Evolutionary conservation across 2,113 vertebrate species (phyloP), one percentile per base, ranked within the genome.

Genomic region (Paramisgurnus dabryanus): DNA sequence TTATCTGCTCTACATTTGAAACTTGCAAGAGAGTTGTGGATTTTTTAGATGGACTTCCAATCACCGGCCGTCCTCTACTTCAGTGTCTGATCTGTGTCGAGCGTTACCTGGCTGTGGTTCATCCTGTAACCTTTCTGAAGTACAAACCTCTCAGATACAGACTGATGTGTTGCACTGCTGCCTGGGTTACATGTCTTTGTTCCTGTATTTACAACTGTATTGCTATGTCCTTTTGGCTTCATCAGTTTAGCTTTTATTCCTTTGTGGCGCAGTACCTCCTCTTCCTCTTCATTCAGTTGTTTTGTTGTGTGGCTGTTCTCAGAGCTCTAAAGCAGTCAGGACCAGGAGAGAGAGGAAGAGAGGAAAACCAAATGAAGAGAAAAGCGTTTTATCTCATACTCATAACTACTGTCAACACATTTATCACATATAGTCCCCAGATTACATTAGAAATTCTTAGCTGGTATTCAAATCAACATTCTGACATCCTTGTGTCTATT

Each of bases 301-400:
- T 66, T 4, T 63, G 60, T 39, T 22, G 17, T 17, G 6, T 68
- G 67, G 41, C 67, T 45, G 67, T 68, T 68, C 67, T 68, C 18
- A 18, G 41, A 49, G 67, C 69, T 49, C 69, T 82, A 27, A 72
- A 61, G 27, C 15, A 73, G 50, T 53, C 81, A 40, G 76, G 68
- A 60, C 75, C 81, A 50, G 43, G 67, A 49, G 67, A 68, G 17
- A 68, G 67, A 68, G 15, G 4, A 17, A 13, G 13, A 57, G 43
- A 49, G 10, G 60, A 27, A 10, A 76, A 76, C 34, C 43, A 64
- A 5, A 50, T 47, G 43, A 76, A 76, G 74, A 76, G 61, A 65
- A 27, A 15, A 39, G 74, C 74, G 9, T 27, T 76, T 65, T 5
- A n/a, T 50, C 6, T 76, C 22, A 65, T 76, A 50, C 61, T 76